Evolutionary conservation across 2,797 vertebrate species (phyloP).

Genomic region (Myotis daubentonii): DNA sequence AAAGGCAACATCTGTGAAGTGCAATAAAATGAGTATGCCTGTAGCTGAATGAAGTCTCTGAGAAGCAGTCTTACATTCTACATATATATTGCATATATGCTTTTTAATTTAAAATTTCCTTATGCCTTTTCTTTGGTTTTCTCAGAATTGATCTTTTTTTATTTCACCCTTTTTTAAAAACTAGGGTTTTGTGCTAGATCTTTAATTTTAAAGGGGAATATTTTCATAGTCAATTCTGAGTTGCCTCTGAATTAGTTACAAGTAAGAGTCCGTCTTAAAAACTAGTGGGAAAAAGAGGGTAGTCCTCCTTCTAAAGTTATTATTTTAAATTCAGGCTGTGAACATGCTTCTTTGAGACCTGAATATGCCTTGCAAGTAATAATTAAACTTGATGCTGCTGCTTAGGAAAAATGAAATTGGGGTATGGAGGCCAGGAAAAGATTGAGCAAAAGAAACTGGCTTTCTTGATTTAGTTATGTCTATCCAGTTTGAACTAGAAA

Average conservation of each 20-base stretch:
- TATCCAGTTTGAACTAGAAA: neutral
- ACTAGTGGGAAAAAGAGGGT: neutral
- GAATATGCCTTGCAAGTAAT: conserved; percentile 18
- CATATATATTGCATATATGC: neutral
- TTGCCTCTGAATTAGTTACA: neutral
- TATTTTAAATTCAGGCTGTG: conserved; percentile 4
- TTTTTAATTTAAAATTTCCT: conserved; percentile 8
- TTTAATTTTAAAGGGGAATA: neutral
- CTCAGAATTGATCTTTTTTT: conserved; percentile 9
- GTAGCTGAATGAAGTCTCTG: neutral
- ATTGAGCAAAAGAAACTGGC: neutral
- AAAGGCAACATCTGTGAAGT: neutral
- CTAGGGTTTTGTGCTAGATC: neutral
- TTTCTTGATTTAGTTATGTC: neutral
- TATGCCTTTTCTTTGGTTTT: neutral
- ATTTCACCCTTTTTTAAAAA: conserved; percentile 10
- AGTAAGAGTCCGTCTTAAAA: neutral
- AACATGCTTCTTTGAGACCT: neutral
- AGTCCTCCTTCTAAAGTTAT: neutral
- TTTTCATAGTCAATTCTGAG: neutral
- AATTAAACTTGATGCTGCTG: neutral
- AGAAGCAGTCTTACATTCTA: neutral
- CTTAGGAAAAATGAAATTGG: conserved; percentile 31
- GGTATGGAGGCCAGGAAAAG: neutral
- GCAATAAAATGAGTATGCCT: neutral